These are phyloP conservation scores for Eupithecia dodoneata DNA, from an alignment of 2,888 invertebrate genomes.

Conservation along the genomic window DNA sequence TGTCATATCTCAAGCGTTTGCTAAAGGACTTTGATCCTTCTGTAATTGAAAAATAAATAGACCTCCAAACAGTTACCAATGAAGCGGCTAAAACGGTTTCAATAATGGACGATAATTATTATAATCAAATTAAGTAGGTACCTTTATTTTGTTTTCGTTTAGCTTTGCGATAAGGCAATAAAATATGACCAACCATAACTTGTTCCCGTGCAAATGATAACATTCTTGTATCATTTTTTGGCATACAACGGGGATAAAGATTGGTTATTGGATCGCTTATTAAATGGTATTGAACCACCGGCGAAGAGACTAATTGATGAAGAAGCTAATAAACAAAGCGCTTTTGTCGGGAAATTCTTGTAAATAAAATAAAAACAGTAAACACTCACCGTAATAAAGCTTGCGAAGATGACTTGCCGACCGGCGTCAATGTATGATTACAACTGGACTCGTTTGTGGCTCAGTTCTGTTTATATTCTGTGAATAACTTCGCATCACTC, in stretches of 20 bases:
- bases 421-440: constrained; percentile 1
- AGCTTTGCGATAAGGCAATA: background rate
- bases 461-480: constrained; percentile 1
- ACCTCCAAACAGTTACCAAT: background rate
- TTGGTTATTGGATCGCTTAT: background rate
- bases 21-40: background rate
- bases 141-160: background rate
- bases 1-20: background rate
- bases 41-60: background rate
- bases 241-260: background rate
- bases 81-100: background rate
- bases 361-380: background rate
- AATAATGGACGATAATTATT: no score
- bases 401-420: background rate
- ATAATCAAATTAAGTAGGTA: background rate
- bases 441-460: background rate
- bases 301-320: background rate
- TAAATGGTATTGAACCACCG: background rate
- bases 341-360: background rate
- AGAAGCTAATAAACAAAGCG: background rate
- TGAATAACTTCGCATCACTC: background rate
- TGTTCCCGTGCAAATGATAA: background rate
- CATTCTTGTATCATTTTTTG: background rate
- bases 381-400: background rate
- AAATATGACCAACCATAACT: background rate